Evolutionary conservation across 53 echinoderm and acorn worm species (phyloP), one percentile per base, ranked within the genome.

Genomic region (Astropecten irregularis): DNA sequence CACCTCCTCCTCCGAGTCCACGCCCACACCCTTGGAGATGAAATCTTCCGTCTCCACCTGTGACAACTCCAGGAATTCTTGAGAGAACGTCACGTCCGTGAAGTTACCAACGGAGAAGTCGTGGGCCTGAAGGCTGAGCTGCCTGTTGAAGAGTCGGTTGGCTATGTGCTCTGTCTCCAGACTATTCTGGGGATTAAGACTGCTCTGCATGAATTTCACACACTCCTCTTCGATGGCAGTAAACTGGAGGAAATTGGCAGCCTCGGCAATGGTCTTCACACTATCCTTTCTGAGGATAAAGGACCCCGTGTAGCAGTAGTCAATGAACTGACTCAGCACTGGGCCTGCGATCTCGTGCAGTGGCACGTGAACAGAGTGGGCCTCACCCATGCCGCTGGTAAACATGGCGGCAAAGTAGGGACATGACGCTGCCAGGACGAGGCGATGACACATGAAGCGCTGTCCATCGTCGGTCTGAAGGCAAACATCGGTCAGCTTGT

Each of bases 1-100:
- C 53, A 85, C 85, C 73, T 85, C 61, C 73, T 85, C 85, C 62
- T 85, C 85, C 5, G 33, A 51, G 51, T 85, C 85, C 48, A 85
- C 73, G 34, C 54, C 25, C 11, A 85, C 29, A 33, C 48, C 64
- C 49, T 50, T 16, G 25, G 66, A 48, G 54, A 85, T 61, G 47
- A 85, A 49, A 1, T 73, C 73, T 1, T 36, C 49, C 0, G 73
- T 18, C 35, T 85, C 44, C 46, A 61, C 85, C 63, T 20, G 25
- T 2, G 69, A 69, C 22, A 82, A 85, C 22, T 85, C 25, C 14
- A 60, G 22, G 28, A 85, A 85, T 11, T 85, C 85, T 16, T 4
- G 85, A 3, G 85, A 71, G 33, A 73, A 34, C 3, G 73, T 47
- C 3, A 73, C 59, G 0, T 73, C 73, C 5, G 62, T 9, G 40